Percentiles rank a stretch among this genome's conserved stretches.
phyloP scores from a whole-genome alignment of 2,113 vertebrate species.

The Ammodramus savannarum region DNA sequence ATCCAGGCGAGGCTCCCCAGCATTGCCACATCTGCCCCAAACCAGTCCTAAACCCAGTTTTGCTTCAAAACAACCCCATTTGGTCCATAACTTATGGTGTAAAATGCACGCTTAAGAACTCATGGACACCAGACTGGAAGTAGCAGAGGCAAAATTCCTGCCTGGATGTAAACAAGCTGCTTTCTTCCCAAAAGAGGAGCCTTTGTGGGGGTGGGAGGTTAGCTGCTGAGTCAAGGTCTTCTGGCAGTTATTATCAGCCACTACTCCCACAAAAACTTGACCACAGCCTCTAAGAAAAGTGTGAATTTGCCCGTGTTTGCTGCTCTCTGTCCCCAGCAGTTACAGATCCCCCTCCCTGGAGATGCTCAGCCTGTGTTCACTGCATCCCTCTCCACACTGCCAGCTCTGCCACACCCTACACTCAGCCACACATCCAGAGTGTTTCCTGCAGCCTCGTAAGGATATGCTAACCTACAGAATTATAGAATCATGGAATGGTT shows the following conservation, averaged over 20 bases:
- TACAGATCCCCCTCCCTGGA: neutral
- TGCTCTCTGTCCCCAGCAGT: neutral
- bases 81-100: neutral
- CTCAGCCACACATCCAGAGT: neutral
- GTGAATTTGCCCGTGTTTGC: neutral
- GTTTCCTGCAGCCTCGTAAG: neutral
- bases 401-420: neutral
- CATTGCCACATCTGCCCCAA: neutral
- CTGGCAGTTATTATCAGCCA: slow-evolving; percentile 3
- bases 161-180: neutral
- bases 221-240: neutral
- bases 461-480: neutral
- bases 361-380: neutral
- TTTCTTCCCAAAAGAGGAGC: neutral
- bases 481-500: neutral
- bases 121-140: neutral
- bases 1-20: neutral
- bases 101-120: neutral
- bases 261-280: neutral
- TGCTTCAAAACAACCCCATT: neutral
- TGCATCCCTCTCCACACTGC: neutral
- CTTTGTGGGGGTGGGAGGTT: neutral
- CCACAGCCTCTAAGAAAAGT: neutral
- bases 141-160: neutral
- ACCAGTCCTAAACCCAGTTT: neutral